Evolutionary conservation across 1,140 invertebrate species (phyloP), one percentile per base, ranked within the genome.

Genomic region (Armadillidium nasatum): DNA sequence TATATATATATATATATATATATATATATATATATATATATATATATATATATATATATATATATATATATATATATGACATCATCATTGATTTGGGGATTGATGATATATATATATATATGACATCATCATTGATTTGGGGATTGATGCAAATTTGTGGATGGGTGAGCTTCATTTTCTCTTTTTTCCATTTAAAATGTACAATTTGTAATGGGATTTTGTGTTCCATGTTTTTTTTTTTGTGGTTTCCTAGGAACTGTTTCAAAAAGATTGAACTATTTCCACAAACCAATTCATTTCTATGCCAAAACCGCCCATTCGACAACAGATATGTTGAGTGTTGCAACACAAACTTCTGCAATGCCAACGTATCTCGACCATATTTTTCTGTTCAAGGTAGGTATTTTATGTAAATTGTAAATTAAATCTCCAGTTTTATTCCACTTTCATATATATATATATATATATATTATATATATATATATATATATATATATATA

Each of bases 401-500:
- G 50, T 60, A 13, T 60, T 60, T 60, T 13, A 7, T 13, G 50
- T 60, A 60, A 19, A 19, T 60, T 60, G 1, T 60, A 15, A 60
- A 60, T 60, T 60, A 33, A 33, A 33, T 33, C 33, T 33, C 33
- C 33, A 33, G 33, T 33, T 33, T 33, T 33, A 6, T 33, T 3
- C 33, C 33, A 33, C 6, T 33, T 33, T 33, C 1, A 3, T 33
- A 33, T 33, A 33, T 33, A 33, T 33, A 3, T 33, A 33, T 33
- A 33, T 33, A 33, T 33, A 33, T 33, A 33, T 33, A 22, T 0
- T 68, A 15, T 68, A 15, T 21, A 15, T 21, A 15, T 68, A 15
- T 68, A 15, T 68, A 15, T 68, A 15, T 68, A 68, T 68, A 68
- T 15, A 13, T 68, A n/a, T 23, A 68, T 68, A 68, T 23, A n/a